Evolutionary conservation across 2,113 vertebrate species (phyloP).

Genomic region (Lanius collurio): DNA sequence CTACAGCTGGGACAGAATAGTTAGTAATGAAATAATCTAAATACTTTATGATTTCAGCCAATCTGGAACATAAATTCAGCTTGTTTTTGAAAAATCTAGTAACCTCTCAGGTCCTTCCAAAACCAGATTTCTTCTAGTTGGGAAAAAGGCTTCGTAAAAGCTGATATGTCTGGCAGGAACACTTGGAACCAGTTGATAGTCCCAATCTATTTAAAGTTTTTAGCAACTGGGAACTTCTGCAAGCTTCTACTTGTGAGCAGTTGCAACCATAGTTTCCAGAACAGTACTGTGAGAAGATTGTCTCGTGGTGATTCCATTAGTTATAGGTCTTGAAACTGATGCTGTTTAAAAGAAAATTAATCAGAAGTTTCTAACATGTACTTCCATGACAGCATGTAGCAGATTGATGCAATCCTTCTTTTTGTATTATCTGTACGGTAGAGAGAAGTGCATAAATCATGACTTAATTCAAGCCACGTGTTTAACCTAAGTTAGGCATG

Average conservation of each 20-base stretch:
- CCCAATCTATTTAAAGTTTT: not conserved
- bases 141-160: not conserved
- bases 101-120: not conserved
- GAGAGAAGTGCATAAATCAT: not conserved
- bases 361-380: not conserved
- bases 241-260: not conserved
- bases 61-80: not conserved
- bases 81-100: not conserved
- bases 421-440: not conserved
- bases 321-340: not conserved
- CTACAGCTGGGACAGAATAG: not conserved
- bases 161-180: not conserved
- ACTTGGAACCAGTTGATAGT: not conserved
- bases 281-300: not conserved
- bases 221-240: not conserved
- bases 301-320: fast-evolving
- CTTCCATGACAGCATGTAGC: not conserved
- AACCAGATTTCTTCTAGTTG: not conserved
- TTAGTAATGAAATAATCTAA: not conserved
- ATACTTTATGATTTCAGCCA: not conserved
- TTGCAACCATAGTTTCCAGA: not conserved
- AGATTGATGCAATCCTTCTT: not conserved
- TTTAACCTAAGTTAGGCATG: not conserved
- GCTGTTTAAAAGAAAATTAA: not conserved
- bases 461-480: not conserved